phyloP scores from a whole-genome alignment of 2,888 invertebrate genomes.

The Phyto melanocephala region DNA sequence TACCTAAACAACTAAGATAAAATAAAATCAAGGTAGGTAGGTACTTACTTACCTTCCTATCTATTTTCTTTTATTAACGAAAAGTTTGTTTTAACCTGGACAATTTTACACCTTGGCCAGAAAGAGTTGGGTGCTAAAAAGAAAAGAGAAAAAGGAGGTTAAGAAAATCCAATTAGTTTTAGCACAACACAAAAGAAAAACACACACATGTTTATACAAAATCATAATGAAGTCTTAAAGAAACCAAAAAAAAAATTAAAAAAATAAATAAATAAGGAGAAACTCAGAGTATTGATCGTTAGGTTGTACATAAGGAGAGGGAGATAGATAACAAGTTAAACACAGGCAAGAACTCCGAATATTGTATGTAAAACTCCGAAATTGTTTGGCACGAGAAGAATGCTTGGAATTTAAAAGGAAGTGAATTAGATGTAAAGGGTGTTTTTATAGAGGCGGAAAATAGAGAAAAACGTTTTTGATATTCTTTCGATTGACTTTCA shows the following conservation, averaged over 20 bases:
- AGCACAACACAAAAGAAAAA: constrained; percentile 9
- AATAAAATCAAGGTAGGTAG: not conserved
- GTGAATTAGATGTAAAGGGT: not conserved
- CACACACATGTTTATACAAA: not conserved
- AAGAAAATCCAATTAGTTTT: constrained; percentile 50
- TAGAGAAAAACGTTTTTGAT: too few species aligned
- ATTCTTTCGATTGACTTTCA: too few species aligned
- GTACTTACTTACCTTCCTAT: too few species aligned
- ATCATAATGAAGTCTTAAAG: constrained; percentile 53
- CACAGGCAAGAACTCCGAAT: constrained; percentile 12
- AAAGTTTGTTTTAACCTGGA: not conserved
- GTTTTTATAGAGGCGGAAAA: too few species aligned
- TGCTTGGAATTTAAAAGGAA: not conserved
- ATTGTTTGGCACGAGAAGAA: not conserved
- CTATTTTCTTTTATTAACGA: constrained; percentile 1
- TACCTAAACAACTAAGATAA: not conserved
- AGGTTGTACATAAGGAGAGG: constrained; percentile 2
- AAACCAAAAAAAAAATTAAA: not conserved
- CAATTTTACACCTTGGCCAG: not conserved
- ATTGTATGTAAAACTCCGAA: not conserved
- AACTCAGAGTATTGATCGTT: constrained; percentile 10
- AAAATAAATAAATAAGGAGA: constrained; percentile 7
- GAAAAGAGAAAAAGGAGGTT: not conserved
- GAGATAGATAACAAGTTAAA: not conserved
- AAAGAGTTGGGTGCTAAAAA: constrained; percentile 11